Evolutionary conservation across 2,113 vertebrate genomes (phyloP), one percentile per base, ranked within the genome.

Genomic region (Zapus hudsonius): DNA sequence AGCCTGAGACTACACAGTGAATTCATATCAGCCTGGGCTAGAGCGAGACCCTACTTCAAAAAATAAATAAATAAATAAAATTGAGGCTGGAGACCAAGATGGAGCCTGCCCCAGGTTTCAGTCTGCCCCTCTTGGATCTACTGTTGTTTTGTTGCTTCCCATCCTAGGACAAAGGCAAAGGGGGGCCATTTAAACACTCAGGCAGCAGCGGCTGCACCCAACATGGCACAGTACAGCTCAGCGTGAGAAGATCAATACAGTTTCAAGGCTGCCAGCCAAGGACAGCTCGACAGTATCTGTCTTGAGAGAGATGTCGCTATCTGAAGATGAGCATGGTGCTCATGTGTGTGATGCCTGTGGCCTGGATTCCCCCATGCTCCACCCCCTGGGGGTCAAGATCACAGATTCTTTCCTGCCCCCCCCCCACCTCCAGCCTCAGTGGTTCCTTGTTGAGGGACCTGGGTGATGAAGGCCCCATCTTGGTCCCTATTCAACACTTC

Each of bases 401-500:
- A 2, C 36, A 1, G 7, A 38, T 38, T 72, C 61, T 23, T 42
- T 29, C 55, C 73, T 57, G 36, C 31, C 61, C 59, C 27, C 72
- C 63, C 29, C n/a, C n/a, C n/a, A n/a, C 11, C 13, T 22, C 59
- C 17, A 38, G 73, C 86, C 3, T 16, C 33, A 33, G n/a, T 55
- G 31, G 1, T 70, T 88, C 25, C 61, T 67, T 22, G 36, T 13
- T 8, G 5, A 33, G 20, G 19, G 19, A 44, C n/a, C 20, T 4
- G 4, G 19, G 36, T 6, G 70, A 17, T 23, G 36, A 57, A 44
- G 11, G 29, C 9, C 29, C 3, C 1, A 3, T 15, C 61, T 29
- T 0, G n/a, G 0, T 57, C 55, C 61, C 27, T 69, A 0, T 0
- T 0, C 2, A n/a, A 57, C 5, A 23, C 59, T 76, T 20, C 27